Base-by-base conservation (phyloP, 2,888 invertebrate species). In the Drosophila demipolita region DNA sequence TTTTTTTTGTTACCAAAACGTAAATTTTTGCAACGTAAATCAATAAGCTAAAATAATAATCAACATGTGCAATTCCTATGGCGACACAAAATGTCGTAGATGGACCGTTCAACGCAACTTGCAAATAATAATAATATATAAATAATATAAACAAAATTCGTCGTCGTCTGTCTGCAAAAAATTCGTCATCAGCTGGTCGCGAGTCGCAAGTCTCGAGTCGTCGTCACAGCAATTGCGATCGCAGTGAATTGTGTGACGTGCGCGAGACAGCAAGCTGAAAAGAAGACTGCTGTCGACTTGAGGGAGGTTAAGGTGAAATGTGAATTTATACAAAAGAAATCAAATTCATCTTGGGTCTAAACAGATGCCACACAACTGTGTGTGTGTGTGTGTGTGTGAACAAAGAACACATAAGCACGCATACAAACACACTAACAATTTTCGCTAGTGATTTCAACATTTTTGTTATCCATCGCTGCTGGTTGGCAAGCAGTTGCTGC, bases 161-260 rank as follows among this genome's bases (percentile, higher is more conserved):
- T 53, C 52, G 53, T 60, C 15, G 32, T 65, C 67, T 75, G 80
- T 66, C 68, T 72, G 76, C 76, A 75, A 73, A 77, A 87, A 75
- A 86, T 86, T 86, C 85, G 85, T 86, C 85, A 86, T 86, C 85
- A 86, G 85, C 85, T 86, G 85, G 87, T 77, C 69, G 42, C 63
- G 42, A 78, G 74, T 64, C 71, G 38, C 42, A 29, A 66, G 67
- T 65, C 61, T 45, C 48, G 17, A 38, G 69, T 58, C 45, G 63
- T 71, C 67, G 73, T 73, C 60, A 72, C 72, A 65, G 72, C 63
- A 73, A 70, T 73, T 83, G 73, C 79, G 72, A 68, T 80, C 50
- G 66, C 68, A 76, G 63, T 80, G 68, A 75, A 67, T 72, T 75
- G 71, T 63, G 55, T 72, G 78, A 80, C 71, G 78, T 78, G 71